phyloP scores from a whole-genome alignment of 1,140 invertebrate genomes.

The Pogonognathellus flavescens region DNA sequence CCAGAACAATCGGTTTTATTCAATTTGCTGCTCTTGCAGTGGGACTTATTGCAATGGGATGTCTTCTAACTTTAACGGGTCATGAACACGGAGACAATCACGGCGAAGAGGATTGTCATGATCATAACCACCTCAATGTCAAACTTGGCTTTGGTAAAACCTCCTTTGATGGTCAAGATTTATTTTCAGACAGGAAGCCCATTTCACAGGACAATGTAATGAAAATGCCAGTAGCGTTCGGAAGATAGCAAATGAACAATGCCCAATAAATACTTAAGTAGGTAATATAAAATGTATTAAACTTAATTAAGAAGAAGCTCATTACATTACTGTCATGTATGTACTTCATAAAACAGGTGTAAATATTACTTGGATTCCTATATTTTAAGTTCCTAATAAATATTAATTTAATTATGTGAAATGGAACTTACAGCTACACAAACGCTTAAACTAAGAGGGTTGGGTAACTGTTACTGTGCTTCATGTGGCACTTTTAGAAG shows the following conservation, averaged over 20 bases:
- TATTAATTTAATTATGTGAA: too few species aligned
- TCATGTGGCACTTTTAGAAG: too few species aligned
- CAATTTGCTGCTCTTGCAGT: constrained; percentile 56
- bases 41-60: constrained; percentile 56
- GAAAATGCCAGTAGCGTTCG: background rate
- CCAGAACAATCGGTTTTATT: constrained; percentile 62
- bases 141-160: background rate
- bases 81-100: constrained; percentile 56
- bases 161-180: background rate
- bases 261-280: too few species aligned
- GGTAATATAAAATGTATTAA: too few species aligned
- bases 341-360: background rate
- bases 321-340: too few species aligned
- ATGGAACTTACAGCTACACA: too few species aligned
- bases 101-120: constrained; percentile 21
- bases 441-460: too few species aligned
- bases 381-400: too few species aligned
- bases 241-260: constrained; percentile 9
- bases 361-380: too few species aligned
- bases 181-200: background rate
- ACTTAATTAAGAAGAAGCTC: too few species aligned
- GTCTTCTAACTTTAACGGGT: constrained; percentile 33
- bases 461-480: too few species aligned
- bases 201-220: background rate
- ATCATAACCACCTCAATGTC: constrained; percentile 43